phyloP scores from a whole-genome alignment of 2,113 vertebrate genomes.

The Atractosteus spatula region DNA sequence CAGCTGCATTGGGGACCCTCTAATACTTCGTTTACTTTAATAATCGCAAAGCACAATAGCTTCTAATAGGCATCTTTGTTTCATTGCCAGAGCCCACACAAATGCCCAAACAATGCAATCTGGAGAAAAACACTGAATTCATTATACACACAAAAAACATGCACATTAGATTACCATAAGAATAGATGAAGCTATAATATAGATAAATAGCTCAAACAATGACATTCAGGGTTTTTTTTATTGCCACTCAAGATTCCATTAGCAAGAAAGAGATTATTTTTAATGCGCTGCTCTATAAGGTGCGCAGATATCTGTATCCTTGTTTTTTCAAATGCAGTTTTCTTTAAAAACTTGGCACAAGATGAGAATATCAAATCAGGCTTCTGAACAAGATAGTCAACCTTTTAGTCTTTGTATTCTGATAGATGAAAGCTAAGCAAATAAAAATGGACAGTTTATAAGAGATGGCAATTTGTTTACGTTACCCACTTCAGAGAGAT shows the following conservation, averaged over 20 bases:
- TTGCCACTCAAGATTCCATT: constrained; percentile 34
- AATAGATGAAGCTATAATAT: constrained; percentile 25
- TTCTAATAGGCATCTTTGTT: constrained; percentile 24
- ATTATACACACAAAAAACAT: constrained; percentile 22
- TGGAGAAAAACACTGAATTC: constrained; percentile 25
- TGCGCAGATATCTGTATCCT: constrained; percentile 16
- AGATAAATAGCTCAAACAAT: constrained; percentile 28
- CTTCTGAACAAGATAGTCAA: not conserved
- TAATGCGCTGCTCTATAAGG: constrained; percentile 16
- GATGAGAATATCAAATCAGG: constrained; percentile 18
- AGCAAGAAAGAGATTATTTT: constrained; percentile 24
- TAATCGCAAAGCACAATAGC: constrained; percentile 11
- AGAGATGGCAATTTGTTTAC: constrained; percentile 16
- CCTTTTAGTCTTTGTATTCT: constrained; percentile 19
- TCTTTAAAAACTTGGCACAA: constrained; percentile 28
- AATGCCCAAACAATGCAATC: constrained; percentile 14
- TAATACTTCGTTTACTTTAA: constrained; percentile 20
- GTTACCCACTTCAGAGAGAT: constrained; percentile 10
- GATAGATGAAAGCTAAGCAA: constrained; percentile 14
- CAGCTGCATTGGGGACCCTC: constrained; percentile 21
- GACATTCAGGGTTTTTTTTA: constrained; percentile 16
- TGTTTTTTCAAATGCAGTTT: constrained; percentile 17
- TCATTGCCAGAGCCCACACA: constrained; percentile 19
- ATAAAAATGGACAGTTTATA: constrained; percentile 9
- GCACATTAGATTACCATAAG: constrained; percentile 29